These are phyloP conservation scores for Hippopotamyrus pictus DNA, from an alignment of 2,797 vertebrate species.

Conservation along the genomic window DNA sequence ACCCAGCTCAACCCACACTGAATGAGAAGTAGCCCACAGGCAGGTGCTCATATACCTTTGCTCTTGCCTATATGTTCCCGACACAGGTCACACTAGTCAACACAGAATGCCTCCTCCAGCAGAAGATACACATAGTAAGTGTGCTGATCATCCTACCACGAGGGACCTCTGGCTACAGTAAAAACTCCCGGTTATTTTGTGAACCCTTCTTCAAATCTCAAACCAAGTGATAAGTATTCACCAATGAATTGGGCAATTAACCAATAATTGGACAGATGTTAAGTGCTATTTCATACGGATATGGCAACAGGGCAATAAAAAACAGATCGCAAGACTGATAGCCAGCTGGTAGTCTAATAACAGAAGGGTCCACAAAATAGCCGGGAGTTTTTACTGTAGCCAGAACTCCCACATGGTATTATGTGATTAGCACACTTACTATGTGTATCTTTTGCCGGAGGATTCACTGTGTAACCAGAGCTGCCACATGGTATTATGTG, in stretches of 20 bases:
- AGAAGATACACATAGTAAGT: background rate
- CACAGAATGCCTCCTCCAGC: background rate
- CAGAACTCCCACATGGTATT: background rate
- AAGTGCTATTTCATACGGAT: background rate
- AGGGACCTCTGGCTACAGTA: background rate
- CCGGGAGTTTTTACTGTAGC: background rate
- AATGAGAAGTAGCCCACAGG: background rate
- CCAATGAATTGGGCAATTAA: background rate
- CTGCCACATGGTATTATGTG: background rate
- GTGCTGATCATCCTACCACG: background rate
- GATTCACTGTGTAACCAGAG: background rate
- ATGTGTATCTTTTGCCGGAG: background rate
- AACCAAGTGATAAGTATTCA: background rate
- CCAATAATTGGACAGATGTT: background rate
- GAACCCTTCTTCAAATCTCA: background rate
- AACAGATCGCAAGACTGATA: background rate
- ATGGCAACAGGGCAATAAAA: background rate
- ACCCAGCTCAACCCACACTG: background rate
- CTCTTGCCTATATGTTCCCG: background rate
- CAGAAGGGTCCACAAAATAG: background rate
- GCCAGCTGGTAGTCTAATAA: background rate
- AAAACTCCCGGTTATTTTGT: background rate
- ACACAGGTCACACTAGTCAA: background rate
- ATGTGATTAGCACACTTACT: background rate
- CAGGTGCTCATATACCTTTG: background rate